Evolutionary conservation across 2,113 vertebrate genomes (phyloP).

Genomic region (Rhea pennata): DNA sequence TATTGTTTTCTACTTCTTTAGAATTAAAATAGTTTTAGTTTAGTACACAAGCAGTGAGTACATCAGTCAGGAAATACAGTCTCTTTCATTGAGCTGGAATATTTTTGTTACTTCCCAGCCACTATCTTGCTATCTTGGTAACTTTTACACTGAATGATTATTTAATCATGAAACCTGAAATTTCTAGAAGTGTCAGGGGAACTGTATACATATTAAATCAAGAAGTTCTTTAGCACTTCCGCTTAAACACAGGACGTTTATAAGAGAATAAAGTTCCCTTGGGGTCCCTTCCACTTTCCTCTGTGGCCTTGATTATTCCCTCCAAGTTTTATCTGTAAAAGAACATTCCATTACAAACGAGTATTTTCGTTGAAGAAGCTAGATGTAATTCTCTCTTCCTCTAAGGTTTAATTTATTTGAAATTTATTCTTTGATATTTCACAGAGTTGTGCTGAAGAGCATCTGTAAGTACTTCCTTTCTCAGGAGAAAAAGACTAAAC

Average conservation of each 20-base stretch:
- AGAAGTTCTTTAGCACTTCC: neutral
- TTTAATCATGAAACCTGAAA: slow-evolving; percentile 7
- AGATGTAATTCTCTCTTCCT: neutral
- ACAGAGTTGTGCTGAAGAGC: neutral
- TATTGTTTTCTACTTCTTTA: neutral
- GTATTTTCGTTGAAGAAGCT: neutral
- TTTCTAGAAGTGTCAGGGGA: neutral
- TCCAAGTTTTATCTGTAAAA: neutral
- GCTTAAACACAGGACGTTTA: neutral
- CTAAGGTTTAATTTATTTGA: neutral
- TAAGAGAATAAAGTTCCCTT: neutral
- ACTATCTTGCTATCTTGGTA: neutral
- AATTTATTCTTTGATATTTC: neutral
- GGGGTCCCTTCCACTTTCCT: neutral
- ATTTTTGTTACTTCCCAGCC: neutral
- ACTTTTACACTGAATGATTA: slow-evolving; percentile 1
- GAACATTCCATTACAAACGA: neutral
- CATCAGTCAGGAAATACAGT: neutral
- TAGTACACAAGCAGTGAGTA: neutral
- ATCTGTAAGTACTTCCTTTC: neutral
- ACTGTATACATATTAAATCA: slow-evolving; percentile 2
- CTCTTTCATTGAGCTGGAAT: neutral
- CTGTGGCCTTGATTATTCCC: neutral
- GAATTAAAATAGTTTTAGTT: neutral
- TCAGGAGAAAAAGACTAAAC: neutral